phyloP scores from a whole-genome alignment of 1,140 invertebrate genomes.

The Cyclargus thomasi region DNA sequence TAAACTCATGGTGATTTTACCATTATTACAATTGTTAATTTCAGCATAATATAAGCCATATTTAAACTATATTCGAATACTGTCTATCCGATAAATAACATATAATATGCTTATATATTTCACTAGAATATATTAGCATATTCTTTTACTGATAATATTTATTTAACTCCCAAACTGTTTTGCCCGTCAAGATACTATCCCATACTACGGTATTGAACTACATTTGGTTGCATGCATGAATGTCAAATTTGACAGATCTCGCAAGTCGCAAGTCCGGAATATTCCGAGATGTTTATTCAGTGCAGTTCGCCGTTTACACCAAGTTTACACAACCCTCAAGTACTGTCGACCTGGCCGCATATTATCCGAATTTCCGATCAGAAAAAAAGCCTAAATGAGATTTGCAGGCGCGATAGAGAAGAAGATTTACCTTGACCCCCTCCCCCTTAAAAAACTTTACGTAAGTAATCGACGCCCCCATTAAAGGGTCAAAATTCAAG shows the following conservation, averaged over 20 bases:
- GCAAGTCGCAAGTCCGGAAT: background rate
- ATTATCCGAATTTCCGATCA: too few species aligned
- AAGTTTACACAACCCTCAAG: too few species aligned
- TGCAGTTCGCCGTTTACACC: background rate
- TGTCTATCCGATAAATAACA: too few species aligned
- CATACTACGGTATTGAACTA: slow-evolving; percentile 12
- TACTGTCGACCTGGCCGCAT: too few species aligned
- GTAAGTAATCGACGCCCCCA: too few species aligned
- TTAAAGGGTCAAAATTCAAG: too few species aligned
- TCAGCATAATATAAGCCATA: background rate
- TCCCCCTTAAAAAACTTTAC: too few species aligned
- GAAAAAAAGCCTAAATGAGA: too few species aligned
- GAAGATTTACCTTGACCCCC: too few species aligned
- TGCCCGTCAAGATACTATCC: background rate
- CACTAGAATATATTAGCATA: background rate
- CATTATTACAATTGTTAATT: background rate
- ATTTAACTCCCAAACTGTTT: background rate
- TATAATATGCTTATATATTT: background rate
- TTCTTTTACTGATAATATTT: background rate
- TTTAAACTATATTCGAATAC: background rate
- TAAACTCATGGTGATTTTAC: background rate
- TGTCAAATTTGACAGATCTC: slow-evolving; percentile 8
- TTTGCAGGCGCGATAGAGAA: too few species aligned
- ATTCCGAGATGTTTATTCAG: slow-evolving; percentile 7
- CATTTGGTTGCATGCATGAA: background rate